Evolutionary conservation across 2,888 invertebrate genomes (phyloP), one percentile per base, ranked within the genome.

Genomic region (Cryptosula pallasiana): DNA sequence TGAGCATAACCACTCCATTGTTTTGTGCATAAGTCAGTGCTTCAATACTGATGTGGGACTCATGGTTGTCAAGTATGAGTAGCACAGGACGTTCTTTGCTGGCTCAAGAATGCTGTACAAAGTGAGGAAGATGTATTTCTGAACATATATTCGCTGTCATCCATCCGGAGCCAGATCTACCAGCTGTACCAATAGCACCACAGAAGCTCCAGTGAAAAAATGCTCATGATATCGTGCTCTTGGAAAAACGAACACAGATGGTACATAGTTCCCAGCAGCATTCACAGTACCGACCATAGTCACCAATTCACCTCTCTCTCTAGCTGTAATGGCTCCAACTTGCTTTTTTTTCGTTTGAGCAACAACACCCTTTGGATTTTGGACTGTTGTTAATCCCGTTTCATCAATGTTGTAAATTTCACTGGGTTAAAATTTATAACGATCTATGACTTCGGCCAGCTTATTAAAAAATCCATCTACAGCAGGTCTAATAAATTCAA

Each of bases 241-340:
- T 45, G 45, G 45, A 20, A 45, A 45, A 13, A 45, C 20, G 45
- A 45, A 45, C 45, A 45, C n/a, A n/a, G n/a, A n/a, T n/a, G n/a
- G n/a, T n/a, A n/a, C n/a, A 75, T 25, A 0, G 32, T 34, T 72
- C 27, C 76, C 74, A 57, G 57, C 69, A 1, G 74, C 76, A 71
- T 69, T 75, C 1, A 75, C 71, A 25, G 74, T 71, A 0, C 3
- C 9, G 27, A 58, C 70, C 5, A 72, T 20, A 0, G 75, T 76
- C 0, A 76, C 76, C 20, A 74, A 58, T 63, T 71, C 27, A n/a
- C 76, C 75, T 29, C 74, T 58, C 76, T 70, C 76, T 16, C 20
- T 20, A 70, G 35, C 35, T 36, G 71, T 70, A 13, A 25, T 36
- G 25, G 36, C 45, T 36, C 71, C 71, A 36, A 70, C 45, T 70